Evolutionary conservation across 1,140 invertebrate genomes (phyloP).

Genomic region (Atta cephalotes): DNA sequence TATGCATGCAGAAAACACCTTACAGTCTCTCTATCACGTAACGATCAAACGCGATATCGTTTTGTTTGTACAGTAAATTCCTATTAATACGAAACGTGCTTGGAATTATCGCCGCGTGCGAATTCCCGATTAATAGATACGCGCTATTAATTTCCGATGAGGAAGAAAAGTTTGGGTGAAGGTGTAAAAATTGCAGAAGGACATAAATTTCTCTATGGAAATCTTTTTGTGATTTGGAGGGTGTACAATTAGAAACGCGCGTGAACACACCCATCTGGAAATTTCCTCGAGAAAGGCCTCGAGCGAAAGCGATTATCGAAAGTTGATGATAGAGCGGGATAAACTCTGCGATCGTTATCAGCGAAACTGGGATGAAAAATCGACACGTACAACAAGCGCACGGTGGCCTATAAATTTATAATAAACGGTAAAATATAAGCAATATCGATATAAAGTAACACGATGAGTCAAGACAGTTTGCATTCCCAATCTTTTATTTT

Average conservation of each 20-base stretch:
- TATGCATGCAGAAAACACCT: not conserved
- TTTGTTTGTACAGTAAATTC: not conserved
- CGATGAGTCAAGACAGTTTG: not conserved
- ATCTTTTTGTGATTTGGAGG: slow-evolving; percentile 24
- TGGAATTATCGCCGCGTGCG: not conserved
- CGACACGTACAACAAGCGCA: not conserved
- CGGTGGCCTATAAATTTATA: slow-evolving; percentile 50
- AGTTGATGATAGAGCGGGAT: slow-evolving; percentile 58
- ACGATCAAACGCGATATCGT: not conserved
- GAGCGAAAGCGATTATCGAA: slow-evolving; percentile 70
- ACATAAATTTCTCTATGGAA: slow-evolving; percentile 44
- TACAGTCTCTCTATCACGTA: not conserved
- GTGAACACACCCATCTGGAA: slow-evolving; percentile 56
- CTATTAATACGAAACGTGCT: not conserved
- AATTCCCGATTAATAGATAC: slow-evolving; percentile 7
- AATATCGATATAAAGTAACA: slow-evolving; percentile 6
- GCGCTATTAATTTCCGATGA: not conserved
- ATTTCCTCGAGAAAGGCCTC: slow-evolving; percentile 63
- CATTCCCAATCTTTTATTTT: not conserved
- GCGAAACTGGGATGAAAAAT: slow-evolving; percentile 56
- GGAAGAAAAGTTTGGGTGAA: slow-evolving; percentile 25
- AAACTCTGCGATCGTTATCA: slow-evolving; percentile 32
- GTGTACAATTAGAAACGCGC: slow-evolving; percentile 58
- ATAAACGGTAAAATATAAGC: slow-evolving; percentile 6
- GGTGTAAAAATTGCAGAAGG: slow-evolving; percentile 16